These are phyloP conservation scores for Coranthus polyacanthus DNA, from an alignment of 2,797 vertebrate genomes.

Conservation along the genomic window DNA sequence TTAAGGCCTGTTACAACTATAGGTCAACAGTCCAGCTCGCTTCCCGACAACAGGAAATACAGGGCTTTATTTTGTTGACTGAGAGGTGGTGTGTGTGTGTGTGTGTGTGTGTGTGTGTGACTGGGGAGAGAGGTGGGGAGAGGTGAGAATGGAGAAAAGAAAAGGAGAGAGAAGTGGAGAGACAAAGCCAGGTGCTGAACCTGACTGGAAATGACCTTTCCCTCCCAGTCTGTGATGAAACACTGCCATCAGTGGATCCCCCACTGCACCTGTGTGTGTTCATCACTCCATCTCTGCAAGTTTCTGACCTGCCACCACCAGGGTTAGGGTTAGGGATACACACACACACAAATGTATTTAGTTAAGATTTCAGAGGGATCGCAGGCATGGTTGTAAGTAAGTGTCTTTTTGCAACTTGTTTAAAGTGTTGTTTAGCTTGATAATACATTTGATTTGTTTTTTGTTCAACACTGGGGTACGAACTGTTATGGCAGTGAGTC, in stretches of 20 bases:
- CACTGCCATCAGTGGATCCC: constrained; percentile 23
- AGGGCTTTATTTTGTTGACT: constrained; percentile 63
- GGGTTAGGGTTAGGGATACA: no score
- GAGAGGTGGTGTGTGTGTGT: constrained; percentile 21
- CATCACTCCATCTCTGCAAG: no score
- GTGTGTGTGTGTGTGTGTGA: constrained; percentile 9
- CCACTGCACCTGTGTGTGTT: background rate
- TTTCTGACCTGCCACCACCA: no score
- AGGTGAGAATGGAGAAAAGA: background rate
- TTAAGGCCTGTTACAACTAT: constrained; percentile 64
- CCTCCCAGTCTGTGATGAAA: constrained; percentile 33
- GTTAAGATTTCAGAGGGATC: no score
- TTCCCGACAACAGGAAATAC: constrained; percentile 54
- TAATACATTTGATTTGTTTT: no score
- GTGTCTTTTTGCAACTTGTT: no score
- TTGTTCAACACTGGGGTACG: no score
- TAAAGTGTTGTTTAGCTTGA: no score
- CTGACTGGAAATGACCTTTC: constrained; percentile 61
- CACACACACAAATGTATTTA: no score
- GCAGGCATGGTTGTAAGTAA: no score
- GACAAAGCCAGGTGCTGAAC: constrained; percentile 55
- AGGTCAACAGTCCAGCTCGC: constrained; percentile 66
- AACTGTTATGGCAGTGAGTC: no score
- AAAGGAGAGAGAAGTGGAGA: constrained; percentile 3
- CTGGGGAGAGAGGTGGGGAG: no score